Base-by-base conservation (phyloP, 2,797 vertebrate species). In the Anisognathus igniventris region DNA sequence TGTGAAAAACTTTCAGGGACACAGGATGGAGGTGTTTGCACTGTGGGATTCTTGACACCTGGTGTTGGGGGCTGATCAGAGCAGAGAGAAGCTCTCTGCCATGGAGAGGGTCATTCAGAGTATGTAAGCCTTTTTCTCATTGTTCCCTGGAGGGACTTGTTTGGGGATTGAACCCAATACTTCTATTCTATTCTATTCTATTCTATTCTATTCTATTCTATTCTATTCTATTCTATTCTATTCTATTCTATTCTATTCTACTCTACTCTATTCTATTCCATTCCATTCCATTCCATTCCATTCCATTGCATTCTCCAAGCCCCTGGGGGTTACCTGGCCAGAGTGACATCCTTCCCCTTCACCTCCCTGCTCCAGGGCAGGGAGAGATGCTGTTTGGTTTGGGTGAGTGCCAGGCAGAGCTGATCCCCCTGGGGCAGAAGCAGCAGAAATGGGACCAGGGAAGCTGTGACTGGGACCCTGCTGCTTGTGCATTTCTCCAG, bases 1-100 rank as follows among this genome's bases (percentile, higher is more conserved):
- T 25, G 74, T 53, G 78, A 87, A 81, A 87, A 61, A 33, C 4
- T 40, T 64, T 10, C 0, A 2, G 23, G 22, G 8, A 24, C 50
- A 71, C 2, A 2, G 22, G 9, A n/a, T 0, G 0, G 33, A 3
- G 2, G 17, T 50, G 56, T 47, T 90, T 50, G 42, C 12, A 12
- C 33, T 12, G 22, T 18, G 50, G 35, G 64, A 35, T 48, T 90
- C 87, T 79, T 90, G 42, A 50, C 31, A 50, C 67, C 42, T 13
- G 1, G 7, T 14, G 1, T 24, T 4, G 9, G 50, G 80, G 48
- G 54, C 44, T 80, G 64, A 68, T 64, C 44, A 30, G 54, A 67
- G 28, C 1, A 8, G 47, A 18, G 35, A 21, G 45, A 16, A 28
- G 33, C 9, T 51, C 40, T 14, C 45, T 44, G 33, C 23, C 8